Base-by-base conservation (phyloP, 2,797 vertebrate species). In the Coregonus sp. region DNA sequence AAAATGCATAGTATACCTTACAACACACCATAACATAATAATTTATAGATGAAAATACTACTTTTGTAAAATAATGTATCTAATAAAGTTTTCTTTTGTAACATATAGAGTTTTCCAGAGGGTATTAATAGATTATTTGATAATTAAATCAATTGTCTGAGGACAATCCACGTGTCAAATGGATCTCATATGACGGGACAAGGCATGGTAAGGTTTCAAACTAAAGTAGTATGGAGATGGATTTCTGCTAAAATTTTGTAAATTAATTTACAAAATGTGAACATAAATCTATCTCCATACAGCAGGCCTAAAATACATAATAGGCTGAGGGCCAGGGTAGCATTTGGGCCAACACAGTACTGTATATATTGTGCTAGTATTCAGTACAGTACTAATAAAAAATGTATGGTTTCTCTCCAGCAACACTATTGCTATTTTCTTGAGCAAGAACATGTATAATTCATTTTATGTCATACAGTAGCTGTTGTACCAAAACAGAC, bases 21-120 rank as follows among this genome's bases (percentile, higher is more conserved):
- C 33, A 67, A 33, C 31, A 67, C 15, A 16, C 31, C 1, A 16
- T 33, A 67, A 35, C 20, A 63, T 47, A 47, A 11, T n/a, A 4
- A 59, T 67, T 18, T 67, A 67, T 16, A 67, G 5, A 67, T 35
- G 31, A 67, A 14, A 67, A 67, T 37, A 16, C 5, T 15, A 37
- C 33, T 66, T 66, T 31, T 66, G 56, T 59, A 59, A 59, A 14
- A 66, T 66, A 31, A 33, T 66, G 63, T 66, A 66, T 66, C 63
- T 66, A 31, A 14, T 31, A 12, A 67, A 6, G 5, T 16, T 33
- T 16, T 67, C 0, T 35, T 67, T 67, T 35, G 25, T 9, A 33
- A 33, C 65, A 15, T 35, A 4, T 33, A 67, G 31, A 12, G 61
- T 33, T 33, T 35, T 67, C 14, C 15, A 33, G 65, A 66, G 14